A percentile compares a stretch with the other conserved stretches of the same genome.
Evolutionary conservation across 2,797 vertebrate genomes (phyloP).

Genomic region (Sibirionetta formosa): DNA sequence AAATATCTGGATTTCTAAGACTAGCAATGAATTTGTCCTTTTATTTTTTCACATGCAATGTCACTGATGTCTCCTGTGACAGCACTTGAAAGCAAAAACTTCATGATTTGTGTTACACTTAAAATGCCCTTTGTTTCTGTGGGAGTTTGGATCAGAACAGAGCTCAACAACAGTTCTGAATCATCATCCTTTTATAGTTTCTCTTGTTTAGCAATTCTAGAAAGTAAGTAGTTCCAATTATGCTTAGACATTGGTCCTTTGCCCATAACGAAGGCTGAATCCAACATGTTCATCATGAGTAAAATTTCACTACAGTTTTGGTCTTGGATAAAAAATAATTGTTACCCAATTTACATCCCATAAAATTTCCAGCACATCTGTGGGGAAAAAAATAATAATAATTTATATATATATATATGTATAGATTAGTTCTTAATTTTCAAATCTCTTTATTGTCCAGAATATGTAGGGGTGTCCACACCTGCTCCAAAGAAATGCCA

Average conservation of each 20-base stretch:
- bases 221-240: neutral
- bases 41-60: neutral
- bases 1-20: neutral
- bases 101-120: neutral
- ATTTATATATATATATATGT: no score
- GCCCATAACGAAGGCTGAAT: neutral
- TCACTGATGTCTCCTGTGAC: neutral
- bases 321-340: neutral
- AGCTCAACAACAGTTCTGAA: neutral
- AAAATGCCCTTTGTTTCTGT: neutral
- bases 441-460: neutral
- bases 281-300: neutral
- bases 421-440: neutral
- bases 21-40: neutral
- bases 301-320: neutral
- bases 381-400: neutral
- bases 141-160: neutral
- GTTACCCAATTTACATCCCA: neutral
- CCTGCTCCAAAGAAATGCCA: neutral
- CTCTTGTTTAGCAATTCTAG: neutral
- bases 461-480: neutral
- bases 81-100: constrained; percentile 1
- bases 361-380: neutral
- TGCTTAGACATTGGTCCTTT: neutral
- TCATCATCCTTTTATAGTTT: neutral